Evolutionary conservation across 2,888 invertebrate species (phyloP), one percentile per base, ranked within the genome.

Genomic region (Drosophila birchii): DNA sequence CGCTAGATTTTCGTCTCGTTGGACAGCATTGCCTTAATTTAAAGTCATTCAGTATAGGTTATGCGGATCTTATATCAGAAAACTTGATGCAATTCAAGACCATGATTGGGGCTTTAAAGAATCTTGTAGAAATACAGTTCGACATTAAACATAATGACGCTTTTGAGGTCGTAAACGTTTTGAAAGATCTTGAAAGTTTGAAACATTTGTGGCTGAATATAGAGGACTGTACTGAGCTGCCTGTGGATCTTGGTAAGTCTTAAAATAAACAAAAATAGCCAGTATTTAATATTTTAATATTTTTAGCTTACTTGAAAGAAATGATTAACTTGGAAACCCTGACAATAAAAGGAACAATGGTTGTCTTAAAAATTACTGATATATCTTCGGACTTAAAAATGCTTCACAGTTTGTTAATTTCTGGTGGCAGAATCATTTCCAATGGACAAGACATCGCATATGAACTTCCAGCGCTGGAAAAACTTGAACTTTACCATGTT

Each of bases 221-320:
- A 18, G 29, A 49, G 7, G 1, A 18, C 3, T 18, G 18, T 4
- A 18, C n/a, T 3, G 18, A 18, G n/a, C 7, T 32, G 11, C 18
- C 29, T 32, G n/a, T 49, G 12, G 18, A 49, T 49, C 47, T 49
- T 7, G 18, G 47, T 49, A 8, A 51, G 51, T 34, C 9, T 20
- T 20, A 2, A 5, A 18, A 32, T 32, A 51, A 18, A 5, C 5
- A 8, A 34, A 32, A 14, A 32, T 3, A 3, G 16, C 26, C 0
- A 2, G 8, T 14, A 12, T 18, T 34, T 14, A 18, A 34, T 5
- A 34, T 32, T 5, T 6, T 5, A 14, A 3, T 29, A 1, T 26
- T 1, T 26, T 47, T 32, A 47, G 29, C n/a, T 18, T 3, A 12
- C 18, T 18, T 47, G 12, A 12, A 18, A 0, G 1, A 47, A 11